Base-by-base conservation (phyloP, 2,113 vertebrate genomes). In the Oceanites oceanicus region DNA sequence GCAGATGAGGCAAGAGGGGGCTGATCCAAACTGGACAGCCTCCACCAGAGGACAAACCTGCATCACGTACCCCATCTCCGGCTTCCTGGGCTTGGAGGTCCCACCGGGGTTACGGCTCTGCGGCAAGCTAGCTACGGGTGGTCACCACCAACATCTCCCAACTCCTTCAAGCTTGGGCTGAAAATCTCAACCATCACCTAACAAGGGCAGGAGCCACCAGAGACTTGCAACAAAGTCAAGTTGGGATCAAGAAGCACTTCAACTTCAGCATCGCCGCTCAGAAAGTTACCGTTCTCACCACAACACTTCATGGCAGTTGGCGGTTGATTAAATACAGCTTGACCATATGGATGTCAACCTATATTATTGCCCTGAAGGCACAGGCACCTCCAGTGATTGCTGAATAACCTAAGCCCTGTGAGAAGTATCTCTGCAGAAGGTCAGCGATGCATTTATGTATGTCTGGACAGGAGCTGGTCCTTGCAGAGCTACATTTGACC, bases 361-460 rank as follows among this genome's bases (percentile, higher is more conserved):
- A 12, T 17, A 17, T 42, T 47, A 29, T 11, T 53, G 70, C 42
- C 80, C 76, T 56, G 50, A 38, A 22, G 66, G 84, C 87, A 63
- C 38, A 2, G 2, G 52, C 76, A 53, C 72, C 77, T 38, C 77
- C 76, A 75, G 82, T 3, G 29, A 42, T 6, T 18, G n/a, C 77
- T 50, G 30, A 5, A 8, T 1, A 15, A n/a, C 25, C 38, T 6
- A 52, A 86, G 38, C 71, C 36, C 26, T 7, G 40, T 11, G 62
- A 2, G 1, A 21, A 55, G 25, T 14, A 44, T 6, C 90, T 59
- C 74, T 59, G 84, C 70, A 88, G 59, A 56, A 74, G 30, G 66
- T 25, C 89, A 71, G 79, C 0, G 0, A 40, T 7, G 21, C 9
- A 12, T 38, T 66, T n/a, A 0, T 0, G 7, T 0, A 10, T 38